Percentiles rank a stretch among this genome's conserved stretches.
These are phyloP conservation scores for Sminthurinus aureus DNA, from an alignment of 2,888 invertebrate species.

Conservation along the genomic window DNA sequence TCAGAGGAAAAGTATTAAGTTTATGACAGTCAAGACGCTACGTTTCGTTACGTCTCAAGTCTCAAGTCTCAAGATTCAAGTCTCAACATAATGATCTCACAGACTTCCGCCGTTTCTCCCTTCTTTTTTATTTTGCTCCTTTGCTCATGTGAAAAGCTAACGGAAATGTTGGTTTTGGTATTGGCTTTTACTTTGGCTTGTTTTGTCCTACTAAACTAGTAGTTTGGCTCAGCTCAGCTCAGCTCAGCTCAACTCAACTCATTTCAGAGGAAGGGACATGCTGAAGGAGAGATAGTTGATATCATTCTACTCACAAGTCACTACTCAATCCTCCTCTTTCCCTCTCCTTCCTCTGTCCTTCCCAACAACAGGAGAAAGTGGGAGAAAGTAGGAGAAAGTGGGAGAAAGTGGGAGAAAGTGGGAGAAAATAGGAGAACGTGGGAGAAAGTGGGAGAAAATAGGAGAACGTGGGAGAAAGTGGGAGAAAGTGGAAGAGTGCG, in stretches of 20 bases:
- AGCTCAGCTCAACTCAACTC: no score
- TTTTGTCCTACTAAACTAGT: no score
- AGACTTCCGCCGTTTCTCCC: not conserved
- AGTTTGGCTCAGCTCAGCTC: no score
- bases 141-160: not conserved
- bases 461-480: constrained; percentile 6
- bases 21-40: constrained; percentile 15
- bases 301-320: no score
- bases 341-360: no score
- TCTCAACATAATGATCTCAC: not conserved
- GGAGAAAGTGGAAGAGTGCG: not conserved
- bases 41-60: not conserved
- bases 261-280: no score
- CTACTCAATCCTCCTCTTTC: no score
- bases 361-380: no score
- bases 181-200: no score
- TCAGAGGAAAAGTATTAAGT: constrained; percentile 5
- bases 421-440: not conserved
- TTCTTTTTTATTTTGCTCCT: no score
- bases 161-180: not conserved
- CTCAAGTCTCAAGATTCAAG: no score
- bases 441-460: not conserved
- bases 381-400: not conserved
- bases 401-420: not conserved
- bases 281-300: no score